Evolutionary conservation across 2,888 invertebrate species (phyloP), one percentile per base, ranked within the genome.

Genomic region (Metopia argyrocephala): DNA sequence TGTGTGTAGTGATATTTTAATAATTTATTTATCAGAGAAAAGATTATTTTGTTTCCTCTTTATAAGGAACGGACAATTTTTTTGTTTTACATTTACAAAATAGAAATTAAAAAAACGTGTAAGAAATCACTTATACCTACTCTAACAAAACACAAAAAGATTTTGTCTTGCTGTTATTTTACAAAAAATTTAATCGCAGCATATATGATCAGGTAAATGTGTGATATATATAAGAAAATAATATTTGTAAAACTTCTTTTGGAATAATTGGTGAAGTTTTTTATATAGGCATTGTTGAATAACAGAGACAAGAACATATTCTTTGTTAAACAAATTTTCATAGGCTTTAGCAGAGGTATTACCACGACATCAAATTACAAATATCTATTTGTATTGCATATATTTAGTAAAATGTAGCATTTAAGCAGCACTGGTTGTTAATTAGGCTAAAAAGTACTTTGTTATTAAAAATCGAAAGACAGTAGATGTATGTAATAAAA

Each of bases 291-390:
- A 21, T 56, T n/a, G 56, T 54, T 54, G 54, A 71, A 45, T 73
- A 73, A 61, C 27, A 1, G 68, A 45, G 3, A 59, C 27, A 56
- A 52, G 20, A 65, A 21, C 7, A 23, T 38, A 21, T 31, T 66
- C 25, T 27, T 21, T 52, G 59, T 52, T 59, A 52, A 27, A 31
- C 18, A 27, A 6, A 15, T 54, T 12, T 54, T 20, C n/a, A 31
- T 57, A 48, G 23, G 28, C 28, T 64, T 56, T 64, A 9, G 52
- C n/a, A 23, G 31, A 31, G 18, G 23, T 48, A 38, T 38, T 62
- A 66, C 57, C 74, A 74, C 74, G 74, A 74, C 74, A 66, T 66
- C 74, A 65, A 74, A 74, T 31, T 21, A 48, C 28, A 50, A 50
- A 64, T 6, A 15, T n/a, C 23, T 46, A 27, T 38, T 70, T 46